A percentile compares a stretch with the other conserved stretches of the same genome.
phyloP scores from a whole-genome alignment of 2,113 vertebrate genomes.

The Campylorhamphus procurvoides region DNA sequence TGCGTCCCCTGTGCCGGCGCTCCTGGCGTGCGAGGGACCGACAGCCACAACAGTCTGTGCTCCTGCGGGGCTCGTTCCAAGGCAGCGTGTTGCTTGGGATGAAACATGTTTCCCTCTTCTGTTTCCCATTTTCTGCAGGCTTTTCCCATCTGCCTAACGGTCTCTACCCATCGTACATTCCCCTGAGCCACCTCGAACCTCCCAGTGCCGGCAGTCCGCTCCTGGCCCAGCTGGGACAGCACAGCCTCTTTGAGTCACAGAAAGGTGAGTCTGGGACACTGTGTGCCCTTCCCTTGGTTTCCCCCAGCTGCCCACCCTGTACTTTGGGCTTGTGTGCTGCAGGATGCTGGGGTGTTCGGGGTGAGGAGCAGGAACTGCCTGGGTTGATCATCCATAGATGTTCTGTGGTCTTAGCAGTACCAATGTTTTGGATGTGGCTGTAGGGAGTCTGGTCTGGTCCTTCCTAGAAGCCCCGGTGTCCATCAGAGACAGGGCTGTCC shows the following conservation, averaged over 20 bases:
- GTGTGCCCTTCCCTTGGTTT: rapidly evolving
- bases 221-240: slow-evolving; percentile 87
- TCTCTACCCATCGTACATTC: slow-evolving; percentile 91
- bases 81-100: background rate
- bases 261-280: slow-evolving; percentile 84
- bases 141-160: slow-evolving; percentile 88
- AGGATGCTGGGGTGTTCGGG: background rate
- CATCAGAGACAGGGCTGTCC: background rate
- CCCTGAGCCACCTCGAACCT: slow-evolving; percentile 90
- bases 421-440: background rate
- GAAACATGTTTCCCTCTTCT: slow-evolving; percentile 36
- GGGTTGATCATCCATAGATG: background rate
- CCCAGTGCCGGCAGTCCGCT: slow-evolving; percentile 77
- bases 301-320: background rate
- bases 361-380: background rate
- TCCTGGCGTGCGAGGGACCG: background rate
- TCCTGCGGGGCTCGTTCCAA: slow-evolving; percentile 2
- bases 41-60: slow-evolving; percentile 23
- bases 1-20: background rate
- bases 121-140: slow-evolving; percentile 73
- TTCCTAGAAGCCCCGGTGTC: background rate
- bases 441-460: background rate
- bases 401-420: background rate
- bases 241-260: slow-evolving; percentile 89
- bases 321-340: background rate